phyloP scores from a whole-genome alignment of 2,113 vertebrate genomes.

The Meriones unguiculatus region DNA sequence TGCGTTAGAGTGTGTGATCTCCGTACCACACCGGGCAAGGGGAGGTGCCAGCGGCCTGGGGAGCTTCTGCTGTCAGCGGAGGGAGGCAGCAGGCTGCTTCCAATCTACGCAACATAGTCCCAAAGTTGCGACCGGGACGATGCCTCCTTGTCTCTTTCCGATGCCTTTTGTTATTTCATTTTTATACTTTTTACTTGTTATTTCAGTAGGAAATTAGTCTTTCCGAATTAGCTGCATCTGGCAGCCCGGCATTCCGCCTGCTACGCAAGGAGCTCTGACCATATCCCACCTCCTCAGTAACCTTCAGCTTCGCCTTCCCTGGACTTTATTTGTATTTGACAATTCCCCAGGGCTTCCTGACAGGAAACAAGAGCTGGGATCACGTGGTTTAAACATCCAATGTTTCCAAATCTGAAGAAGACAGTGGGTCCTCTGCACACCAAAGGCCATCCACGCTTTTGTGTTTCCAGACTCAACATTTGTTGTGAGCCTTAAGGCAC shows the following conservation, averaged over 20 bases:
- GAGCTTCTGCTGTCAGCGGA: background rate
- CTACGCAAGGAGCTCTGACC: background rate
- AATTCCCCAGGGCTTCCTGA: conserved; percentile 12
- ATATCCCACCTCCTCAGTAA: conserved; percentile 62
- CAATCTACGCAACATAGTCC: conserved; percentile 52
- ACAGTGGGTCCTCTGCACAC: background rate
- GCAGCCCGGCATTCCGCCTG: conserved; percentile 5
- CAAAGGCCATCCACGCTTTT: background rate
- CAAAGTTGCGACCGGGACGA: conserved; percentile 48
- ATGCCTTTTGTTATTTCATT: conserved; percentile 49
- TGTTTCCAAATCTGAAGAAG: conserved; percentile 53
- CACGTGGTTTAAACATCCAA: conserved; percentile 30
- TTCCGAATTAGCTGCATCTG: conserved; percentile 45
- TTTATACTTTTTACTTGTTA: conserved; percentile 66
- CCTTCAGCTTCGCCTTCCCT: conserved; percentile 13
- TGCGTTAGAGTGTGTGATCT: background rate
- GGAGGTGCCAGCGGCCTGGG: background rate
- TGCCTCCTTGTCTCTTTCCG: conserved; percentile 39
- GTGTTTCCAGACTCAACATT: background rate
- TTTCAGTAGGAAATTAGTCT: conserved; percentile 60
- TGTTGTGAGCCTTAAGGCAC: background rate
- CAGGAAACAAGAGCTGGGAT: background rate
- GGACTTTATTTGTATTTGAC: conserved; percentile 54
- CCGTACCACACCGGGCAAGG: background rate
- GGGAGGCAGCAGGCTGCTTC: background rate